phyloP scores from a whole-genome alignment of 1,140 invertebrate species.

The Conopomorpha cramerella region DNA sequence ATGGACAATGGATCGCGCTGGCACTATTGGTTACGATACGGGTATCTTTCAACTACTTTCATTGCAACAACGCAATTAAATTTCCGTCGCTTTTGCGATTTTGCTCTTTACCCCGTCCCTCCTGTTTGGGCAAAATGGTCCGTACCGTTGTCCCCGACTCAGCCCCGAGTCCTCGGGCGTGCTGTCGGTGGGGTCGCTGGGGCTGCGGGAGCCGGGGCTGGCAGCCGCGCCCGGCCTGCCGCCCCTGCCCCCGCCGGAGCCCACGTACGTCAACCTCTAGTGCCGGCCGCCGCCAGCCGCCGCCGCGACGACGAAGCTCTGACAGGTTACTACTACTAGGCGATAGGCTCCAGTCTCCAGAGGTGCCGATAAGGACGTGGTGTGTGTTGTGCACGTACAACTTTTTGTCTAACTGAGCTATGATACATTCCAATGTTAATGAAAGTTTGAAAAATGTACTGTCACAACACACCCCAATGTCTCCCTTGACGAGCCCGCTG shows the following conservation, averaged over 20 bases:
- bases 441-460: too few species aligned
- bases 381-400: too few species aligned
- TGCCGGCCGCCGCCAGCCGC: slow-evolving; percentile 70
- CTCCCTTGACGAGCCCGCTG: too few species aligned
- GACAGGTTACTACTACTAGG: slow-evolving; percentile 10
- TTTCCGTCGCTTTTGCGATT: slow-evolving; percentile 11
- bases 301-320: slow-evolving; percentile 36
- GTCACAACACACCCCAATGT: too few species aligned
- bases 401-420: too few species aligned
- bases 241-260: slow-evolving; percentile 71
- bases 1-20: slow-evolving; percentile 52
- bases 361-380: too few species aligned
- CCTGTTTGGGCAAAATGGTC: background rate
- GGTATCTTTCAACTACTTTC: slow-evolving; percentile 16
- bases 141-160: slow-evolving; percentile 6
- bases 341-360: slow-evolving; percentile 5
- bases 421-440: too few species aligned
- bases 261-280: slow-evolving; percentile 93
- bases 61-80: slow-evolving; percentile 12
- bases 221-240: slow-evolving; percentile 46
- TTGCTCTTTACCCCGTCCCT: background rate
- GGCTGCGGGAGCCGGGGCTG: slow-evolving; percentile 58
- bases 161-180: slow-evolving; percentile 68
- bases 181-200: slow-evolving; percentile 64
- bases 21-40: slow-evolving; percentile 55